Evolutionary conservation across 2,797 vertebrate species (phyloP).

Genomic region (Enoplosus armatus): DNA sequence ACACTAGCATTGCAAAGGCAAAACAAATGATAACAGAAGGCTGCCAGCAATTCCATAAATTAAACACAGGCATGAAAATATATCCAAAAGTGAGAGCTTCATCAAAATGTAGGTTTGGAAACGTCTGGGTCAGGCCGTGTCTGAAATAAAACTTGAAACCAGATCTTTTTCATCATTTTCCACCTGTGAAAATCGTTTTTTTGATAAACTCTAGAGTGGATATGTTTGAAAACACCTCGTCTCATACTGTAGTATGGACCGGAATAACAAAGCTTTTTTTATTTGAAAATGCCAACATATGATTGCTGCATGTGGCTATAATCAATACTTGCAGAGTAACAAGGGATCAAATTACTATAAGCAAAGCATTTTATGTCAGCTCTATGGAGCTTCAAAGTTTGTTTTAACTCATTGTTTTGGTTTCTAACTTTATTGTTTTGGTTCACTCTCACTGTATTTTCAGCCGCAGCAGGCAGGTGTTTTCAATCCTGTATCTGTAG

Average conservation of each 20-base stretch:
- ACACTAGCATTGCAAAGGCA: neutral
- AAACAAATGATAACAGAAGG: constrained; percentile 38
- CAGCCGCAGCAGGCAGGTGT: neutral
- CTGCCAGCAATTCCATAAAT: constrained; percentile 17
- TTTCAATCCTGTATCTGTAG: neutral
- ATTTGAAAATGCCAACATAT: too few relatives aligned
- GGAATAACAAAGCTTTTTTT: too few relatives aligned
- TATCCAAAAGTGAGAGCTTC: neutral
- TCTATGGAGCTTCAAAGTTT: neutral
- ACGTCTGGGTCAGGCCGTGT: neutral
- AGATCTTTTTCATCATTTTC: neutral
- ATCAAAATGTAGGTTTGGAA: constrained; percentile 10
- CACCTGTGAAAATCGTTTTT: neutral
- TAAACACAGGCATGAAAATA: constrained; percentile 29
- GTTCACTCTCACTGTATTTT: neutral
- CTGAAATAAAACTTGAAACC: neutral
- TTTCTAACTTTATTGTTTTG: neutral
- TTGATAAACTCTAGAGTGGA: neutral
- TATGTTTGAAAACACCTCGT: neutral
- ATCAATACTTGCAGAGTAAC: neutral
- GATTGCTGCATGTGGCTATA: too few relatives aligned
- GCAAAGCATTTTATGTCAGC: too few relatives aligned
- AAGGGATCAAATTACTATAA: neutral
- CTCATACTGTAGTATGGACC: neutral
- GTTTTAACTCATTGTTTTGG: neutral